Evolutionary conservation across 2,888 invertebrate genomes (phyloP), one percentile per base, ranked within the genome.

Genomic region (Glyphotaelius pellucidus): DNA sequence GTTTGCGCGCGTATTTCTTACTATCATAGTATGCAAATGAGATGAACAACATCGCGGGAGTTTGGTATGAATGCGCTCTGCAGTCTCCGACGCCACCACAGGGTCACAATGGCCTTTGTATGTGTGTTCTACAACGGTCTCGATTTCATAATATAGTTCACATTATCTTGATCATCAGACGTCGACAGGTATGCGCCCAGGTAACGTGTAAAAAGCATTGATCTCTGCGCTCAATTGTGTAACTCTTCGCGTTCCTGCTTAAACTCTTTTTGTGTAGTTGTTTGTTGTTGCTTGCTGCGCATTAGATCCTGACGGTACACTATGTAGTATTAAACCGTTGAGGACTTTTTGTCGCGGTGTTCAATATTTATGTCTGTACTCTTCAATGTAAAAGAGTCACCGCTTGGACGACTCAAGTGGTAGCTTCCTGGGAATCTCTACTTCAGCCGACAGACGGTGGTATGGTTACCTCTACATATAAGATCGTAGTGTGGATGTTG

Each of bases 11-110:
- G 90, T 81, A 85, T 81, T 90, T 92, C 91, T 92, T 93, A 93
- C 92, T 93, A 92, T 52, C 87, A 90, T 93, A 93, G 93, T 93
- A 92, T 92, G 93, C 92, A 92, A 92, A 93, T 93, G 92, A 93
- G 92, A 90, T 80, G 84, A 90, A 25, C 67, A 88, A 86, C 90
- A 85, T 81, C 90, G 89, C 38, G 80, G 89, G 80, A 89, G 87
- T 87, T 87, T 32, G 31, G 80, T 80, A 31, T 81, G 81, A 91
- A 81, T 85, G 81, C 80, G 52, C 52, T 52, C 81, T 80, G 89
- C 38, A 42, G 42, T 80, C 90, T 91, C 87, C 42, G 80, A 87
- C 80, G 87, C 87, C 79, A 79, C 38, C 79, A 85, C 79, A 80
- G 31, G 42, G 32, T 38, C 83, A 83, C 84, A 90, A 86, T 80